A percentile compares a stretch with the other conserved stretches of the same genome.
These are phyloP conservation scores for Drosophila pandora DNA, from an alignment of 1,140 invertebrate genomes.

Conservation along the genomic window DNA sequence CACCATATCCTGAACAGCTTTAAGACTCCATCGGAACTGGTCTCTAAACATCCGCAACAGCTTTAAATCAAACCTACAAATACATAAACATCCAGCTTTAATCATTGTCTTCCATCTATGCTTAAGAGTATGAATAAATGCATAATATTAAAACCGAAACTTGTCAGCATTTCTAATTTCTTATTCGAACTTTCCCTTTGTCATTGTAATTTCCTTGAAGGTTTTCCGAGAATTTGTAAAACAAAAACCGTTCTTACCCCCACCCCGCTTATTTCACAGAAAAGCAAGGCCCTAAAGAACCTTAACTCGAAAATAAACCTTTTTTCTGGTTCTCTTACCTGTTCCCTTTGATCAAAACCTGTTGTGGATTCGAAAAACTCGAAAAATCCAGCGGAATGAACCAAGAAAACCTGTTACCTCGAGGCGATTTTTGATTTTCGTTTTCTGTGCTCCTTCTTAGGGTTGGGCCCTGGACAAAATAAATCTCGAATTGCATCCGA, in stretches of 20 bases:
- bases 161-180: conserved; percentile 28
- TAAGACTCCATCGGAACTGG: conserved; percentile 44
- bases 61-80: conserved; percentile 39
- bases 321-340: conserved; percentile 48
- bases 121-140: conserved; percentile 41
- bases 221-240: conserved; percentile 51
- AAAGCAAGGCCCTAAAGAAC: conserved; percentile 51
- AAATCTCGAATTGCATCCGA: conserved; percentile 74
- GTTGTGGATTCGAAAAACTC: conserved; percentile 53
- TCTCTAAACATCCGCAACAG: conserved; percentile 52
- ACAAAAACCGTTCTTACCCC: conserved; percentile 46
- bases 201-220: conserved; percentile 45
- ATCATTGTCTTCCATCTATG: conserved; percentile 56
- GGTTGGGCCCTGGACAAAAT: conserved; percentile 52
- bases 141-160: conserved; percentile 33
- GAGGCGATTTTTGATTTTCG: conserved; percentile 58
- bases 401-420: conserved; percentile 61
- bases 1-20: conserved; percentile 25
- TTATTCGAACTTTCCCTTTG: conserved; percentile 41
- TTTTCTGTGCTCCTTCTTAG: conserved; percentile 62
- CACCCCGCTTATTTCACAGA: conserved; percentile 8
- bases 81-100: conserved; percentile 38
- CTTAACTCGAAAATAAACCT: conserved; percentile 57
- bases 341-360: conserved; percentile 64
- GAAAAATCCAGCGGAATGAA: conserved; percentile 21